A percentile compares a stretch with the other conserved stretches of the same genome.
phyloP scores from a whole-genome alignment of 1,140 invertebrate species.

The Ylistrum balloti region DNA sequence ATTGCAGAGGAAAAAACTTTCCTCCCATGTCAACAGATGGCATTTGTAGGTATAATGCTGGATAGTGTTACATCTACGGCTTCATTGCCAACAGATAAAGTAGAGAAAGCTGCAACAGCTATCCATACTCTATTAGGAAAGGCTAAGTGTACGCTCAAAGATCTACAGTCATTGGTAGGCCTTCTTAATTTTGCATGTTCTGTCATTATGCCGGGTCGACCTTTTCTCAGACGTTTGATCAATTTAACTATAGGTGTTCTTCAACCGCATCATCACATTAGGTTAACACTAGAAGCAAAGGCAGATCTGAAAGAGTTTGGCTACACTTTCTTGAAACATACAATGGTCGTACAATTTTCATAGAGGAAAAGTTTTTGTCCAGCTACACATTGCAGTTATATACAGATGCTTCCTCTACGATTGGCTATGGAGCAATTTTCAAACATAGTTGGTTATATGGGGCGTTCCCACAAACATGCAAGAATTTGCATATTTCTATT shows the following conservation, averaged over 20 bases:
- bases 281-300: neutral
- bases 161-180: conserved; percentile 44
- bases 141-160: neutral
- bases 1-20: conserved; percentile 46
- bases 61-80: neutral
- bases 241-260: neutral
- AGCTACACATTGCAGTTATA: neutral
- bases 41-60: conserved; percentile 44
- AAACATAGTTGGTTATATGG: conserved; percentile 38
- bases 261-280: neutral
- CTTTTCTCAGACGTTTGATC: too few relatives aligned
- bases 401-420: conserved; percentile 14
- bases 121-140: neutral
- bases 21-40: conserved; percentile 26
- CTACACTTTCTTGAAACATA: neutral
- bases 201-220: too few relatives aligned
- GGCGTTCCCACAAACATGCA: neutral
- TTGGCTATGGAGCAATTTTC: conserved; percentile 42
- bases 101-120: neutral
- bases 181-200: conserved; percentile 52
- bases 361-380: neutral
- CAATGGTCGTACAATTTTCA: neutral
- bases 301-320: conserved; percentile 43
- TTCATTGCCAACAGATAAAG: conserved; percentile 41
- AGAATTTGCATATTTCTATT: neutral